These are phyloP conservation scores for Temnothorax rugatulus DNA, from an alignment of 2,888 invertebrate genomes.

Conservation along the genomic window DNA sequence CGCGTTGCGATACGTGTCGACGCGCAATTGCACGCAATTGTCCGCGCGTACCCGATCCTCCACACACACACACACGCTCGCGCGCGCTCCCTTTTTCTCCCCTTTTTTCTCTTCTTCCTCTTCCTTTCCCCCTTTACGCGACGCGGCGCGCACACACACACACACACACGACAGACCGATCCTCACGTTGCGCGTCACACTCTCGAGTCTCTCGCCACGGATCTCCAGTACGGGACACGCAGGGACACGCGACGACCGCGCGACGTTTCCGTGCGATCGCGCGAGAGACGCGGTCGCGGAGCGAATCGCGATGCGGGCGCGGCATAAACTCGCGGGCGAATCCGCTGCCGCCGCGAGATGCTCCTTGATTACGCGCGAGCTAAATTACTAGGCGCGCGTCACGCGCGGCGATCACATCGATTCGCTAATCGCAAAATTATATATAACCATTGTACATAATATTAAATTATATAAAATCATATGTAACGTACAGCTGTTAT, in stretches of 20 bases:
- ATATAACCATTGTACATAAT: too few species aligned
- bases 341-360: background rate
- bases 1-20: background rate
- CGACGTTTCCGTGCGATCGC: background rate
- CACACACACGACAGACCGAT: background rate
- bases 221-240: conserved; percentile 4
- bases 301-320: background rate
- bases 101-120: too few species aligned
- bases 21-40: conserved; percentile 3
- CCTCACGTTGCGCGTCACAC: conserved; percentile 15
- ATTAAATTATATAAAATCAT: too few species aligned
- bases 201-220: background rate
- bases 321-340: background rate
- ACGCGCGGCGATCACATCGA: background rate
- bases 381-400: background rate
- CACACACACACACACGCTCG: background rate
- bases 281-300: conserved; percentile 1
- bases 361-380: background rate
- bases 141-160: background rate
- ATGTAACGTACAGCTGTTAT: too few species aligned
- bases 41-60: background rate
- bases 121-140: background rate
- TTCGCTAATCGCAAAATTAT: background rate
- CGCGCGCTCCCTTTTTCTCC: background rate
- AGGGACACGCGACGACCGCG: conserved; percentile 2